A percentile compares a stretch with the other conserved stretches of the same genome.
phyloP scores from a whole-genome alignment of 2,113 vertebrate genomes.

The Clarias gariepinus region DNA sequence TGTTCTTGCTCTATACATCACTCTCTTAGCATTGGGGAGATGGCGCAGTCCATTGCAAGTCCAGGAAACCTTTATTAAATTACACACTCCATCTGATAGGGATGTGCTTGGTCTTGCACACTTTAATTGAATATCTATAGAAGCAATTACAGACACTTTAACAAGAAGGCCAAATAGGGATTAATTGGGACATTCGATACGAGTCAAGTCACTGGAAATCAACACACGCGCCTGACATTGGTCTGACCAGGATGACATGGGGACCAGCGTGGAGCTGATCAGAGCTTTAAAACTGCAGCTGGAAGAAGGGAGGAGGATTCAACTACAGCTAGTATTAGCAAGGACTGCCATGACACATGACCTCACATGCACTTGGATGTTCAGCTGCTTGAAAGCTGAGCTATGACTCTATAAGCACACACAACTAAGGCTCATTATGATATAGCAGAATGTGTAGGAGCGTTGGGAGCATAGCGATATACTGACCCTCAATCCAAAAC shows the following conservation, averaged over 20 bases:
- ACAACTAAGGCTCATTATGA: background rate
- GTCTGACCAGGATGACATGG: background rate
- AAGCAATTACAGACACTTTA: constrained; percentile 67
- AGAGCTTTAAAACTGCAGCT: background rate
- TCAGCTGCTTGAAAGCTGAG: background rate
- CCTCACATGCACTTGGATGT: background rate
- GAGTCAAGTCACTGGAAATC: constrained; percentile 54
- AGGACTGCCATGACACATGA: background rate
- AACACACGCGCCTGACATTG: constrained; percentile 2
- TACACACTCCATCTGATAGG: constrained; percentile 64
- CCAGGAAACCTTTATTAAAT: constrained; percentile 70
- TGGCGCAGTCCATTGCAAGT: background rate
- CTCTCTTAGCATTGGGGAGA: background rate
- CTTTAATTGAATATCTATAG: constrained; percentile 70
- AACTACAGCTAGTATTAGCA: background rate
- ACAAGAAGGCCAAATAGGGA: constrained; percentile 63
- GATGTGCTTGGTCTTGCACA: constrained; percentile 30
- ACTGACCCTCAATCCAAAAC: background rate
- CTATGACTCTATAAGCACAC: background rate
- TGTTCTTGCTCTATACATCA: background rate
- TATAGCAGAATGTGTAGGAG: background rate
- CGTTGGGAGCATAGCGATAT: background rate
- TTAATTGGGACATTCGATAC: constrained; percentile 62
- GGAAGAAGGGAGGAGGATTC: background rate
- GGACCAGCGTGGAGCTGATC: background rate